Evolutionary conservation across 2,888 invertebrate species (phyloP), one percentile per base, ranked within the genome.

Genomic region (Nematopogon swammerdamellus): DNA sequence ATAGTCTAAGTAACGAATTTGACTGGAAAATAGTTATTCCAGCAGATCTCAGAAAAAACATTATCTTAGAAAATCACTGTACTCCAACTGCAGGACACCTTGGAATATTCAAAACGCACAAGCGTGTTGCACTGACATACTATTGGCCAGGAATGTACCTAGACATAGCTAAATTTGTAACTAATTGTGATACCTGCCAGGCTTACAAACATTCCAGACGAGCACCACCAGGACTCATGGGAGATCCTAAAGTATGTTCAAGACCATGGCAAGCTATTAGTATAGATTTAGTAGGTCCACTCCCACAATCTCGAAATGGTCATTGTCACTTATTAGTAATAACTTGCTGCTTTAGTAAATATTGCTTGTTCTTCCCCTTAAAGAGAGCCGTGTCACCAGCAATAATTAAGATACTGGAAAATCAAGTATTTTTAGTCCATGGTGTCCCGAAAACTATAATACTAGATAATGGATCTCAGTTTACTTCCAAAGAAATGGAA

Each of bases 181-280:
- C 10, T 44, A 47, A 51, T 3, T 57, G 56, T 49, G 52, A 52
- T n/a, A 51, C 10, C 1, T 57, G 56, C 52, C 19, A 48, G 1
- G 25, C 54, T 6, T 49, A 55, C 29, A 56, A 55, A 46, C 18
- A 8, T 2, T 50, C 44, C 8, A 55, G 43, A 44, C 56, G 52
- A 18, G 36, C 11, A 5, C 56, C 49, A 8, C 47, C 49, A 16
- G 60, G 56, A 1, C 46, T 44, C 50, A 58, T 57, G 58, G 58
- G 53, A 19, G 49, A 51, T 14, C 60, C 55, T 5, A 59, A 57
- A 46, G 18, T 51, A 0, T 59, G 53, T 46, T 55, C 18, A 29
- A 45, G 54, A 19, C 62, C 57, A 19, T 60, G 56, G 50, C 60
- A 56, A 48, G 53, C 25, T 18, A 43, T 57, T 61, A 14, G 56